A percentile compares a stretch with the other conserved stretches of the same genome.
Conservation (phyloP, 2,113 vertebrate species). For the Oreotrochilus melanogaster region DNA sequence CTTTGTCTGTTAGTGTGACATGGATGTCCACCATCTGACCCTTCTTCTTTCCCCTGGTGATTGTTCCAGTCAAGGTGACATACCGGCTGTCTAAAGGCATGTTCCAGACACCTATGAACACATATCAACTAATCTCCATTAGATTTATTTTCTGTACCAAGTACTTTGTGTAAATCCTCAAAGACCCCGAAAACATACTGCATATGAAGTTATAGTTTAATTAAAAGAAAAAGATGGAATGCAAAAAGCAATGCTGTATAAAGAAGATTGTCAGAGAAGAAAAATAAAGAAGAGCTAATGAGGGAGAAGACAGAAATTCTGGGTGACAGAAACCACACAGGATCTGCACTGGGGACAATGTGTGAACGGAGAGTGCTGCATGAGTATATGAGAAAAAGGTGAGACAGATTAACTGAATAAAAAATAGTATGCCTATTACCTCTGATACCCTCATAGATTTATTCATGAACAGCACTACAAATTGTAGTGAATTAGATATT, state of each 20-base stretch:
- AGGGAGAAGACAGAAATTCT: background rate
- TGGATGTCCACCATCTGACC: constrained; percentile 99
- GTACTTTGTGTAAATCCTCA: background rate
- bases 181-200: background rate
- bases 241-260: background rate
- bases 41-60: constrained; percentile 97
- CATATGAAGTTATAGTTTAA: background rate
- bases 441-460: background rate
- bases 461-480: background rate
- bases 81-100: constrained; percentile 93
- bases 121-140: constrained; percentile 18
- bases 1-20: constrained; percentile 92
- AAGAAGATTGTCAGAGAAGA: background rate
- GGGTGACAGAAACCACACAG: background rate
- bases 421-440: background rate
- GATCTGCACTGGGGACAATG: background rate
- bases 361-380: background rate
- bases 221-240: background rate
- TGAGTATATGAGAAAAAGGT: background rate
- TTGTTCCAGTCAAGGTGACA: constrained; percentile 96
- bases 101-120: constrained; percentile 82
- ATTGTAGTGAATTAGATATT: background rate
- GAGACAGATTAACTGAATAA: background rate
- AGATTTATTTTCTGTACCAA: background rate
- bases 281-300: background rate